Evolutionary conservation across 2,797 vertebrate species (phyloP).

Genomic region (Anguilla obscura): DNA sequence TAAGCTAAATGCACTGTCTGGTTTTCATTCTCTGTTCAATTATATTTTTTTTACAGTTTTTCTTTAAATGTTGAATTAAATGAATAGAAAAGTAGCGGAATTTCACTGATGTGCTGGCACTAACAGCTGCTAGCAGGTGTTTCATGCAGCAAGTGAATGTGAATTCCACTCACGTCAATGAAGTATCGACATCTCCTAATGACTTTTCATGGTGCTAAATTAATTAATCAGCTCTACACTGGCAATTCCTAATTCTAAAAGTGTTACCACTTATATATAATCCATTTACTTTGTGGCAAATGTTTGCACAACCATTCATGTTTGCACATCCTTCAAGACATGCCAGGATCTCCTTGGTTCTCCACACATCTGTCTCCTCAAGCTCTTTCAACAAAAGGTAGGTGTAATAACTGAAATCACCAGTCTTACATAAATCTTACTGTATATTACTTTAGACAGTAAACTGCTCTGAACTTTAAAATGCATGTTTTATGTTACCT

Average conservation of each 20-base stretch:
- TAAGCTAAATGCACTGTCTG: not conserved
- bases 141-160: not conserved
- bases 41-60: not conserved
- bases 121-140: constrained; percentile 21
- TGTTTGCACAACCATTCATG: too few species aligned
- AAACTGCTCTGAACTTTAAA: too few species aligned
- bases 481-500: too few species aligned
- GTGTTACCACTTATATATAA: too few species aligned
- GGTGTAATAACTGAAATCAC: not conserved
- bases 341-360: not conserved
- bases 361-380: not conserved
- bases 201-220: constrained; percentile 48
- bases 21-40: not conserved
- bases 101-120: not conserved
- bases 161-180: constrained; percentile 40
- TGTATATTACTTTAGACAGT: too few species aligned
- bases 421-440: too few species aligned
- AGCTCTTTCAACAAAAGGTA: not conserved
- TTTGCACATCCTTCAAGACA: too few species aligned
- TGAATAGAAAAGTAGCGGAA: not conserved
- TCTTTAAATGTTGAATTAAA: not conserved
- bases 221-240: constrained; percentile 39
- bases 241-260: constrained; percentile 34
- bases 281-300: too few species aligned
- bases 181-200: constrained; percentile 51